These are phyloP conservation scores for Cordilura impudica DNA, from an alignment of 2,888 invertebrate genomes.

Conservation along the genomic window DNA sequence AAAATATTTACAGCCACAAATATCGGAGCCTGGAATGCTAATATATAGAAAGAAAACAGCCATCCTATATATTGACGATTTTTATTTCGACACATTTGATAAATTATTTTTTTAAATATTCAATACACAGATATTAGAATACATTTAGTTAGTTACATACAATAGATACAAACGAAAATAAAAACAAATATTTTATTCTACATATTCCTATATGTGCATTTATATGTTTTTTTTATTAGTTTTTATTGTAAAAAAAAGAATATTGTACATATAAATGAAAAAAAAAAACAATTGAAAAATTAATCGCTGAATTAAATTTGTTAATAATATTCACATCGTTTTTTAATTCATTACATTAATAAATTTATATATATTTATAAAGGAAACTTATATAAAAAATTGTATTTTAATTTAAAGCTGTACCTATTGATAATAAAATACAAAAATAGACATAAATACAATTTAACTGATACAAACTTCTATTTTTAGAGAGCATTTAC, in stretches of 20 bases:
- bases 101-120: conserved; percentile 42
- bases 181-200: conserved; percentile 29
- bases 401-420: too few species aligned
- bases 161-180: conserved; percentile 34
- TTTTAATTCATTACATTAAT: neutral
- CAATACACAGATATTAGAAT: conserved; percentile 33
- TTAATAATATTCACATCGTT: neutral
- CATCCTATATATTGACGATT: conserved; percentile 25
- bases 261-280: conserved; percentile 21
- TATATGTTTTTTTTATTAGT: too few species aligned
- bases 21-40: too few species aligned
- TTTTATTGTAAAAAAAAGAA: too few species aligned
- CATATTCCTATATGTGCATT: conserved; percentile 3
- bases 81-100: conserved; percentile 47
- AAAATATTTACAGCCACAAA: too few species aligned
- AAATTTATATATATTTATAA: too few species aligned
- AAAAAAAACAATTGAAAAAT: neutral
- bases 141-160: conserved; percentile 47
- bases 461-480: too few species aligned
- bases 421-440: too few species aligned
- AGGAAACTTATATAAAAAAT: too few species aligned
- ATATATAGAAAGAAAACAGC: neutral
- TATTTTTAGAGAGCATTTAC: too few species aligned
- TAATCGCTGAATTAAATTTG: neutral
- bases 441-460: too few species aligned